These are phyloP conservation scores for Pristionchus japonicus DNA, from an alignment of 2,888 invertebrate species.

Conservation along the genomic window DNA sequence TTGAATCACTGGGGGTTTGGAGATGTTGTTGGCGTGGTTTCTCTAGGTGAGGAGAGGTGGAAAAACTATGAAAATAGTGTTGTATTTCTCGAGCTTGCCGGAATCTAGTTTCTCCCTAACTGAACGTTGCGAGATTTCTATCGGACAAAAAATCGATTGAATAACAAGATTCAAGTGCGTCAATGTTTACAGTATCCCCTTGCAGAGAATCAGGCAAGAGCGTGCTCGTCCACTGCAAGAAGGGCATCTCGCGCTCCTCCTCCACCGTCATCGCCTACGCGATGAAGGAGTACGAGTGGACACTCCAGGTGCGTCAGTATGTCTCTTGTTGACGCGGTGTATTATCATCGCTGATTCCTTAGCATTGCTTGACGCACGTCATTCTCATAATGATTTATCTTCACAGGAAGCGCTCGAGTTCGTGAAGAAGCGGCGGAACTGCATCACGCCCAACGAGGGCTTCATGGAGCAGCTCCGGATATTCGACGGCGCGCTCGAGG, in stretches of 20 bases:
- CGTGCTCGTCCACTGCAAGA: conserved; percentile 98
- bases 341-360: not conserved
- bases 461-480: conserved; percentile 94
- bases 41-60: too few relatives aligned
- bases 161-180: too few relatives aligned
- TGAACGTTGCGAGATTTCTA: not conserved
- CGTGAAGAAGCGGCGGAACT: conserved; percentile 90
- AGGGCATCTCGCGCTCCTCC: conserved; percentile 98
- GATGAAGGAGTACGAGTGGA: conserved; percentile 80
- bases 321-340: not conserved
- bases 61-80: too few relatives aligned
- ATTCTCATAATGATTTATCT: conserved; percentile 85
- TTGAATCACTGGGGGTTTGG: too few relatives aligned
- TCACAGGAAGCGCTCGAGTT: conserved; percentile 88
- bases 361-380: not conserved
- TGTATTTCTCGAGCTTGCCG: too few relatives aligned
- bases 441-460: conserved; percentile 95
- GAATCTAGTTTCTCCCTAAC: too few relatives aligned
- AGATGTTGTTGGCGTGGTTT: too few relatives aligned
- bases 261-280: conserved; percentile 83
- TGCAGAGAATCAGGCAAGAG: conserved; percentile 80
- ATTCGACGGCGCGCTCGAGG: conserved; percentile 94
- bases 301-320: conserved; percentile 48
- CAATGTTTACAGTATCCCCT: too few relatives aligned
- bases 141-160: not conserved